A percentile compares a stretch with the other conserved stretches of the same genome.
phyloP scores from a whole-genome alignment of 2,113 vertebrate genomes.

The Columba janthina region DNA sequence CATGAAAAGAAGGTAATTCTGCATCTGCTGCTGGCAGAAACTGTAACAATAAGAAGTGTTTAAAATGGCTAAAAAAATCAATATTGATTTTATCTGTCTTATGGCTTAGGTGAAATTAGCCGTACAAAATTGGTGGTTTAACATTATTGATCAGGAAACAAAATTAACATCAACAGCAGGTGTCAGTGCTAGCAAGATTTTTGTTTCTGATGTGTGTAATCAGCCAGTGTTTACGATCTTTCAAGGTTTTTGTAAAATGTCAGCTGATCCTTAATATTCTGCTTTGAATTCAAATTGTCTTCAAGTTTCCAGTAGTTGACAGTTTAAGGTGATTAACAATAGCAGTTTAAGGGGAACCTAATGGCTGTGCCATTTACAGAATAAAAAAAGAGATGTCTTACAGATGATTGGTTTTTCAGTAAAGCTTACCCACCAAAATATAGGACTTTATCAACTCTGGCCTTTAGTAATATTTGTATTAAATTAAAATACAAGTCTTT shows the following conservation, averaged over 20 bases:
- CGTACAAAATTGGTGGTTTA: background rate
- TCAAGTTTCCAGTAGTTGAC: background rate
- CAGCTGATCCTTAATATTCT: background rate
- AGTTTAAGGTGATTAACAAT: background rate
- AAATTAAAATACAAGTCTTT: constrained; percentile 61
- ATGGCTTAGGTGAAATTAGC: background rate
- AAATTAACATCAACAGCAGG: constrained; percentile 51
- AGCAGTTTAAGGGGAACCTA: background rate
- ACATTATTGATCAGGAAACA: background rate
- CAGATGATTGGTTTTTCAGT: constrained; percentile 5
- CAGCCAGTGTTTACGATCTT: background rate
- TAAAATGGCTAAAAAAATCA: constrained; percentile 3
- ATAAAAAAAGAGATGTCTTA: background rate
- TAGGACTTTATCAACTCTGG: constrained; percentile 36
- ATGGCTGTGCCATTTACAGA: background rate
- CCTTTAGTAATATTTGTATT: constrained; percentile 53
- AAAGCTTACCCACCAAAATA: constrained; percentile 12
- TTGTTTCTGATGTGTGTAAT: background rate
- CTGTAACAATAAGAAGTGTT: background rate
- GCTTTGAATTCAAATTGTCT: background rate
- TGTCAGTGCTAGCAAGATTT: constrained; percentile 65
- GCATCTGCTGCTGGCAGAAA: background rate
- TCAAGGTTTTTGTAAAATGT: background rate
- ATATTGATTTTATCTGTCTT: background rate
- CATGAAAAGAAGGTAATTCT: background rate